These are phyloP conservation scores for Drosophila tropicalis DNA, from an alignment of 1,140 invertebrate genomes.

Conservation along the genomic window DNA sequence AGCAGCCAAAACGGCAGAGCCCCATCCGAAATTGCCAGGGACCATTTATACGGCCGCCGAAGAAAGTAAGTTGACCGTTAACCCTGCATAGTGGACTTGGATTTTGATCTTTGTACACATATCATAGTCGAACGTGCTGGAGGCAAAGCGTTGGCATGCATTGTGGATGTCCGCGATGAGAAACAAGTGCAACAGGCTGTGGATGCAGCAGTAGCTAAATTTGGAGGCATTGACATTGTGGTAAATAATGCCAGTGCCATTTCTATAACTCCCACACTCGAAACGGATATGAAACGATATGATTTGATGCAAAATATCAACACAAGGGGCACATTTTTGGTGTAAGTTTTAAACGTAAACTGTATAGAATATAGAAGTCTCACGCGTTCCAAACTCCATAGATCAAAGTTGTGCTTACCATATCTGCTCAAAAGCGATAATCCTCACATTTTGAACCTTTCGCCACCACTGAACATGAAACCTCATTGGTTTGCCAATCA, in stretches of 20 bases:
- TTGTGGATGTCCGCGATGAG: constrained; percentile 97
- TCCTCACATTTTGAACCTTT: constrained; percentile 98
- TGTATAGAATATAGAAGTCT: background rate
- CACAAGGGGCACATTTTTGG: constrained; percentile 95
- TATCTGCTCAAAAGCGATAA: constrained; percentile 94
- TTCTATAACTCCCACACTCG: constrained; percentile 91
- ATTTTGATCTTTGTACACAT: constrained; percentile 26
- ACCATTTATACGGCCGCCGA: constrained; percentile 98
- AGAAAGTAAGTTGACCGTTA: constrained; percentile 89
- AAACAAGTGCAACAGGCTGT: constrained; percentile 92
- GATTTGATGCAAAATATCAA: constrained; percentile 98
- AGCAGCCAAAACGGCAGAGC: constrained; percentile 96
- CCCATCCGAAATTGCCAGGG: constrained; percentile 97
- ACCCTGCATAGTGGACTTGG: constrained; percentile 13
- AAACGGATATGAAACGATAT: constrained; percentile 97
- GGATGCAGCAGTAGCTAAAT: constrained; percentile 92
- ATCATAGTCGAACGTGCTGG: constrained; percentile 93
- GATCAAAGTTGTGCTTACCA: constrained; percentile 97
- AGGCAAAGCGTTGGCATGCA: constrained; percentile 95
- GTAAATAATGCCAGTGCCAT: constrained; percentile 99
- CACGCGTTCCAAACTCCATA: constrained; percentile 86
- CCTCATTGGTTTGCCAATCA: constrained; percentile 96
- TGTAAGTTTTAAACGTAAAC: constrained; percentile 86
- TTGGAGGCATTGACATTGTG: constrained; percentile 97
- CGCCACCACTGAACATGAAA: constrained; percentile 96